Percentiles rank a stretch among this genome's conserved stretches.
phyloP scores from a whole-genome alignment of 2,888 invertebrate genomes.

The Crematogaster levior region DNA sequence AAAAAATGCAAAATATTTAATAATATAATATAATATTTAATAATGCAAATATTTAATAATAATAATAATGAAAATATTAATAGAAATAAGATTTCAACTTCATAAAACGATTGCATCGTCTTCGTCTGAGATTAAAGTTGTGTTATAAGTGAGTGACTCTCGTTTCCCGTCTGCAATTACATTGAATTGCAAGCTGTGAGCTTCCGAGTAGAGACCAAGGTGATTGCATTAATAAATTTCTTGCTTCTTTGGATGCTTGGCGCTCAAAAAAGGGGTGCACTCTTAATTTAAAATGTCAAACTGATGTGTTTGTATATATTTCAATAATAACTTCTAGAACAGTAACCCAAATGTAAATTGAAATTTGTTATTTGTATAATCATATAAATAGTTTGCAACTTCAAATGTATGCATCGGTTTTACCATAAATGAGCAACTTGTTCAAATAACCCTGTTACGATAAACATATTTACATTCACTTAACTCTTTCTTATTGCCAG shows the following conservation, averaged over 20 bases:
- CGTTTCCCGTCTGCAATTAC: slow-evolving; percentile 38
- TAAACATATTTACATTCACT: background rate
- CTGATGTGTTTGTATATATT: slow-evolving; percentile 10
- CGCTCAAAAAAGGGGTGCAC: background rate
- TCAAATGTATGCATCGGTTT: background rate
- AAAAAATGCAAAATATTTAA: background rate
- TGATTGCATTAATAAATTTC: slow-evolving; percentile 44
- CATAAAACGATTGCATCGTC: background rate
- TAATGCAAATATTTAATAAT: slow-evolving; percentile 20
- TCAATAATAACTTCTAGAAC: background rate
- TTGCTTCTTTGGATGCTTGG: background rate
- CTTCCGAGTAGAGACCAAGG: background rate
- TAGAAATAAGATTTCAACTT: background rate
- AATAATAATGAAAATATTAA: background rate
- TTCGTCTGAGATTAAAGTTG: slow-evolving; percentile 31
- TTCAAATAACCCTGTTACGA: background rate
- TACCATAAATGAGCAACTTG: background rate
- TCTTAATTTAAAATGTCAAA: slow-evolving; percentile 37
- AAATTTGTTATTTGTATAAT: background rate
- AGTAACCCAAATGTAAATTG: background rate
- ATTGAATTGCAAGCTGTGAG: slow-evolving; percentile 40
- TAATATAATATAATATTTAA: too few species aligned
- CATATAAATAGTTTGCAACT: background rate
- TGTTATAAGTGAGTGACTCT: slow-evolving; percentile 28
- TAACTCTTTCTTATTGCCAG: background rate